A percentile compares a stretch with the other conserved stretches of the same genome.
These are phyloP conservation scores for Ondatra zibethicus DNA, from an alignment of 2,113 vertebrate genomes.

Conservation along the genomic window DNA sequence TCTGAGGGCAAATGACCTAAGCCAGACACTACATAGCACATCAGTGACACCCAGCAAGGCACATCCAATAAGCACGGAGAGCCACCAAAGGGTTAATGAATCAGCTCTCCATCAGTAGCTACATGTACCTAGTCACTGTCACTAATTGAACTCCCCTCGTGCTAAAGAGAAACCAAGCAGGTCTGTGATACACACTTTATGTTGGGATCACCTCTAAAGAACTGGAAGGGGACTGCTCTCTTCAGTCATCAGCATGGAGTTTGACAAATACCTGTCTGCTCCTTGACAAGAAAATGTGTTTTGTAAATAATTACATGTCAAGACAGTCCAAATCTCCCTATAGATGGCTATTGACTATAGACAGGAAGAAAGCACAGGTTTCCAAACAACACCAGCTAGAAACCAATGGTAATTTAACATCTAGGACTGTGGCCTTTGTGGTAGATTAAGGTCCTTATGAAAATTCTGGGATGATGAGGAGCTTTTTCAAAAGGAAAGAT, in stretches of 20 bases:
- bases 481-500: neutral
- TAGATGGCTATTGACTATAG: neutral
- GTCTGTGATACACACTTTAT: neutral
- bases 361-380: neutral
- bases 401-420: slow-evolving; percentile 21
- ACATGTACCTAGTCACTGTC: neutral
- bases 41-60: neutral
- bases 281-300: neutral
- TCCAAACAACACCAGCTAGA: neutral
- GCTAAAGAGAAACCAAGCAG: neutral
- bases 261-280: neutral
- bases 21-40: fast-evolving
- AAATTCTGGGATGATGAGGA: neutral
- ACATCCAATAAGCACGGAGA: neutral
- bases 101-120: neutral
- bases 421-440: neutral
- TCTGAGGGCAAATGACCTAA: neutral
- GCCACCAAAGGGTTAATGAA: neutral
- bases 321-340: neutral
- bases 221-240: neutral
- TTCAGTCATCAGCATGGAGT: neutral
- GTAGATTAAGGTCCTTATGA: neutral
- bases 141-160: neutral
- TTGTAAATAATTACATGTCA: neutral
- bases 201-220: neutral